Percentiles rank a stretch among this genome's conserved stretches.
Evolutionary conservation across 2,797 vertebrate genomes (phyloP).

Genomic region (Synanceia verrucosa): DNA sequence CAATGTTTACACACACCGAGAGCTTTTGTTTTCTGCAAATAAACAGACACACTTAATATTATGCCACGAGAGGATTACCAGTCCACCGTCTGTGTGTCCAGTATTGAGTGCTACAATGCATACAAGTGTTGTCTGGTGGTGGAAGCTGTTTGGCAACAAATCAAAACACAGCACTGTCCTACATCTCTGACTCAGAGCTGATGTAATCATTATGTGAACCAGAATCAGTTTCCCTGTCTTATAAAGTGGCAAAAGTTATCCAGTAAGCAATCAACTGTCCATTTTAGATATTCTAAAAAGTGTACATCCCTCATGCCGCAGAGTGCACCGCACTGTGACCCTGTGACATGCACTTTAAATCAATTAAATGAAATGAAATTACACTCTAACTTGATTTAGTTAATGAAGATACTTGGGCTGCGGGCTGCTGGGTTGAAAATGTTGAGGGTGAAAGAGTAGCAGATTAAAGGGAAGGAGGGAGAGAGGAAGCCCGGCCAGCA

Average conservation of each 20-base stretch:
- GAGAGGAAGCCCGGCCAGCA: constrained; percentile 33
- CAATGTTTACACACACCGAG: constrained; percentile 41
- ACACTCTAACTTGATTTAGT: constrained; percentile 56
- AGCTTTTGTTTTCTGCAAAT: constrained; percentile 58
- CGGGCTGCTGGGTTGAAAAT: constrained; percentile 2
- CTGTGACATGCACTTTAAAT: constrained; percentile 49
- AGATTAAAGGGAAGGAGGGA: constrained; percentile 11
- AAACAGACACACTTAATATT: constrained; percentile 55
- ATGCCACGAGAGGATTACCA: constrained; percentile 56
- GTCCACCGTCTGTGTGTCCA: constrained; percentile 31
- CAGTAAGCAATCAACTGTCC: constrained; percentile 10
- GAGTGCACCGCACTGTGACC: constrained; percentile 29
- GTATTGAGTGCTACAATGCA: constrained; percentile 25
- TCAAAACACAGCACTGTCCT: constrained; percentile 9
- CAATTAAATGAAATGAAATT: constrained; percentile 50
- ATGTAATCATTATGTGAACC: background rate
- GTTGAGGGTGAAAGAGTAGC: constrained; percentile 11
- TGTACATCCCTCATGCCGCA: background rate
- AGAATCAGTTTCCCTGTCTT: background rate
- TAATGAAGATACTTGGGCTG: constrained; percentile 59
- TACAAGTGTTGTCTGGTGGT: background rate
- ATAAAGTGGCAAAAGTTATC: background rate
- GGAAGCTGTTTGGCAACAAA: constrained; percentile 8
- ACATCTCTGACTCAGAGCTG: constrained; percentile 13
- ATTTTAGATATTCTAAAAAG: background rate